These are phyloP conservation scores for Anoplopoma fimbria DNA, from an alignment of 2,113 vertebrate species.

Conservation along the genomic window DNA sequence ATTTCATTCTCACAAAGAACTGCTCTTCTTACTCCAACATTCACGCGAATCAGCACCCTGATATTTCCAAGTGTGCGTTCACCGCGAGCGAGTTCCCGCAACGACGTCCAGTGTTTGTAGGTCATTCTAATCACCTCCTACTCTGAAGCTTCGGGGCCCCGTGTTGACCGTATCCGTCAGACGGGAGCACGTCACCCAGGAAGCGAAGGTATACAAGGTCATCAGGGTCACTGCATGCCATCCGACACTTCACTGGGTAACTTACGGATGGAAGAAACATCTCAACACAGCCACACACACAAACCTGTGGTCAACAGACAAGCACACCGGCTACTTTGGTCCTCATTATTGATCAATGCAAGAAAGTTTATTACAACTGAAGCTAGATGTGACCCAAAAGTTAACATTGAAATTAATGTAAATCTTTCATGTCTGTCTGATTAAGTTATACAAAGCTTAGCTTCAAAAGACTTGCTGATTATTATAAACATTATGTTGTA, in stretches of 20 bases:
- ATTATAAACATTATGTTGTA: not conserved
- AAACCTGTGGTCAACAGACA: not conserved
- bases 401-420: not conserved
- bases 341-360: not conserved
- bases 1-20: constrained; percentile 30
- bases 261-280: not conserved
- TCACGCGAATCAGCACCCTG: too few relatives aligned
- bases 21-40: constrained; percentile 45
- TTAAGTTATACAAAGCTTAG: not conserved
- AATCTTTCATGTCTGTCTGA: constrained; percentile 13
- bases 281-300: not conserved
- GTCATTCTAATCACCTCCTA: constrained; percentile 55
- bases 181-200: constrained; percentile 23
- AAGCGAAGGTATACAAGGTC: constrained; percentile 18
- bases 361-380: constrained; percentile 9
- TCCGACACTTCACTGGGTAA: constrained; percentile 12
- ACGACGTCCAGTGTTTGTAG: constrained; percentile 39
- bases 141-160: constrained; percentile 8
- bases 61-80: constrained; percentile 5
- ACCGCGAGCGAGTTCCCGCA: not conserved
- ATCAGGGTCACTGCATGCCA: constrained; percentile 4
- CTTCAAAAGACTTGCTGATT: not conserved
- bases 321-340: not conserved
- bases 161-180: constrained; percentile 36
- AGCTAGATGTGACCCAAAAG: not conserved